Evolutionary conservation across 1,140 invertebrate species (phyloP).

Genomic region (Paracyclopina nana): DNA sequence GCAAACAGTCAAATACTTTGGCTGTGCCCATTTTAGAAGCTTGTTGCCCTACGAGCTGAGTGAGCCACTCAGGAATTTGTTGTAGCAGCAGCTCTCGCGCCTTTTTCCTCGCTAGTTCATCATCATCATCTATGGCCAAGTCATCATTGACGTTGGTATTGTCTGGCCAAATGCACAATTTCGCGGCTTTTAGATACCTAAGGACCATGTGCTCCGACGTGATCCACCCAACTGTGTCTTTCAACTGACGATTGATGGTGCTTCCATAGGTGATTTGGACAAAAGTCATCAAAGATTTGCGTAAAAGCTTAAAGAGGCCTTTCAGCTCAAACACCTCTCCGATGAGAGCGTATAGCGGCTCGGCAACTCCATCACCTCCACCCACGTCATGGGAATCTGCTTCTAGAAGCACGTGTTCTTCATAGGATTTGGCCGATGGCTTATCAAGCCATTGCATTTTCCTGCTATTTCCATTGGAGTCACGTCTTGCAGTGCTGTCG

Average conservation of each 20-base stretch:
- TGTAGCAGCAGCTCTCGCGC: slow-evolving; percentile 43
- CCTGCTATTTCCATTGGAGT: too few relatives aligned
- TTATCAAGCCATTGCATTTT: too few relatives aligned
- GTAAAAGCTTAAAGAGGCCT: slow-evolving; percentile 63
- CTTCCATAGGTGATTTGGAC: slow-evolving; percentile 76
- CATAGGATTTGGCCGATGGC: too few relatives aligned
- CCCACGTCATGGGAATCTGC: slow-evolving; percentile 27
- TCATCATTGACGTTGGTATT: slow-evolving; percentile 22
- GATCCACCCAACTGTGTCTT: slow-evolving; percentile 58
- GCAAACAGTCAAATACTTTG: slow-evolving; percentile 67
- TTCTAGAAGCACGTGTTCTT: background rate
- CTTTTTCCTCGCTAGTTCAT: slow-evolving; percentile 28
- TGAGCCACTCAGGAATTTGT: slow-evolving; percentile 53
- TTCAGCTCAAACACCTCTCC: slow-evolving; percentile 71
- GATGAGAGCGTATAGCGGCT: slow-evolving; percentile 60
- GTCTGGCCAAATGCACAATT: slow-evolving; percentile 71
- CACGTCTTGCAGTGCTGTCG: slow-evolving; percentile 32
- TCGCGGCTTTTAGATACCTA: slow-evolving; percentile 58
- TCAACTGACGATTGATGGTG: slow-evolving; percentile 55
- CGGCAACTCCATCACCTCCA: slow-evolving; percentile 58
- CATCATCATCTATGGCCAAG: background rate
- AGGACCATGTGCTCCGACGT: slow-evolving; percentile 75
- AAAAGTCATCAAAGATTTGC: slow-evolving; percentile 67
- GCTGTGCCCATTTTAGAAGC: slow-evolving; percentile 56
- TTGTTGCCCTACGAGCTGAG: slow-evolving; percentile 60